These are phyloP conservation scores for Diarsia dahlii DNA, from an alignment of 2,888 invertebrate species.

Conservation along the genomic window DNA sequence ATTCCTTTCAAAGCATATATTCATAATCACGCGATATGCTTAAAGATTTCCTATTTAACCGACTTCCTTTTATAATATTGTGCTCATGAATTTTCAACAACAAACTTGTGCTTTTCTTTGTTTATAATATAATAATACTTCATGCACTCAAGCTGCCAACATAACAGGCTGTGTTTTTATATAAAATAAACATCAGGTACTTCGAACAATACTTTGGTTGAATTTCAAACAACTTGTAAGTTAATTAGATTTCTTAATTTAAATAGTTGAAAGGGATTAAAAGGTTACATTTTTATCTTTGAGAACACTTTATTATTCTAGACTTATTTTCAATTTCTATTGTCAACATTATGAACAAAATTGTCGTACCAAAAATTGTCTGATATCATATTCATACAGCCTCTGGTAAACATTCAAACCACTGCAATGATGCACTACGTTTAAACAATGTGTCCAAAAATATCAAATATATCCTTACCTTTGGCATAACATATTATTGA, in stretches of 20 bases:
- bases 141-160: slow-evolving; percentile 60
- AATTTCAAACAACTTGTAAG: slow-evolving; percentile 62
- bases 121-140: slow-evolving; percentile 34
- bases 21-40: slow-evolving; percentile 69
- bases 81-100: slow-evolving; percentile 60
- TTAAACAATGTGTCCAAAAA: slow-evolving; percentile 69
- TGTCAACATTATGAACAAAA: slow-evolving; percentile 35
- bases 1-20: slow-evolving; percentile 64
- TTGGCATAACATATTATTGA: slow-evolving; percentile 62
- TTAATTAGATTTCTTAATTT: slow-evolving; percentile 57
- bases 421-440: slow-evolving; percentile 44
- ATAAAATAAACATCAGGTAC: slow-evolving; percentile 74
- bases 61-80: slow-evolving; percentile 65
- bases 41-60: slow-evolving; percentile 60
- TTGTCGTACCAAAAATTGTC: slow-evolving; percentile 6
- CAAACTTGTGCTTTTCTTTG: slow-evolving; percentile 61
- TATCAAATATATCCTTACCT: slow-evolving; percentile 62
- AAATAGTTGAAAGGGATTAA: slow-evolving; percentile 32
- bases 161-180: slow-evolving; percentile 49
- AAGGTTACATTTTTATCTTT: slow-evolving; percentile 32
- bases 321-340: slow-evolving; percentile 21
- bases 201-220: slow-evolving; percentile 78
- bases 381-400: slow-evolving; percentile 43
- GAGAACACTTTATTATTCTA: slow-evolving; percentile 23
- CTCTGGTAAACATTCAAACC: slow-evolving; percentile 41